A percentile compares a stretch with the other conserved stretches of the same genome.
Evolutionary conservation across 2,888 invertebrate species (phyloP).

Genomic region (Tridacna crocea): DNA sequence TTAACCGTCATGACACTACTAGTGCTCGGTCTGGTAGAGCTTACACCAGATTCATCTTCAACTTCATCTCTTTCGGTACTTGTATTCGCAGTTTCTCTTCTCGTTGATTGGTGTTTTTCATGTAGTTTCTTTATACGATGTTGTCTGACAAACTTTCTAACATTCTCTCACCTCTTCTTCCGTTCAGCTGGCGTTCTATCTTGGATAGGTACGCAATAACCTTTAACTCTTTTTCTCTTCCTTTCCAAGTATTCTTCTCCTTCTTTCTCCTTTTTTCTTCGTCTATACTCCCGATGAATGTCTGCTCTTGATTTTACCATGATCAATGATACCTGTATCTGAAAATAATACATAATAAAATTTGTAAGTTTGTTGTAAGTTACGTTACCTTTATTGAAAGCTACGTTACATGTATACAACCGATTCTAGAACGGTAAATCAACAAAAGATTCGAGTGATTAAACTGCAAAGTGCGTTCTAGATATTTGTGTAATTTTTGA

Average conservation of each 20-base stretch:
- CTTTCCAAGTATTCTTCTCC: constrained; percentile 32
- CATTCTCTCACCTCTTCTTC: neutral
- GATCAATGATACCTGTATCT: too few relatives aligned
- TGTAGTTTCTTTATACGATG: neutral
- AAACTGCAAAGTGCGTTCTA: too few relatives aligned
- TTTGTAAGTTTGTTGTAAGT: too few relatives aligned
- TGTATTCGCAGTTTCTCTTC: constrained; percentile 6
- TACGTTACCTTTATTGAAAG: too few relatives aligned
- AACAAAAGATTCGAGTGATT: too few relatives aligned
- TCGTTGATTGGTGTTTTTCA: neutral
- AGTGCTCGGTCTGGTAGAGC: neutral
- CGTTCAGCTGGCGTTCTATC: neutral
- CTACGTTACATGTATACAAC: too few relatives aligned
- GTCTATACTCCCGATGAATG: constrained; percentile 11
- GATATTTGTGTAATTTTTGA: too few relatives aligned
- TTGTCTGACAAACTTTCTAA: neutral
- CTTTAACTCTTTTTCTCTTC: constrained; percentile 12
- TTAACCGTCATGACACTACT: neutral
- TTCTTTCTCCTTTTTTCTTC: constrained; percentile 26
- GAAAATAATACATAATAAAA: too few relatives aligned
- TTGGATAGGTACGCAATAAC: neutral
- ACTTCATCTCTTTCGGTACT: constrained; percentile 20
- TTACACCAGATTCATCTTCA: neutral
- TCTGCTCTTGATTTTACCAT: constrained; percentile 37
- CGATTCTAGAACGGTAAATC: too few relatives aligned